phyloP scores from a whole-genome alignment of 2,888 invertebrate genomes.

The Pteria penguin region DNA sequence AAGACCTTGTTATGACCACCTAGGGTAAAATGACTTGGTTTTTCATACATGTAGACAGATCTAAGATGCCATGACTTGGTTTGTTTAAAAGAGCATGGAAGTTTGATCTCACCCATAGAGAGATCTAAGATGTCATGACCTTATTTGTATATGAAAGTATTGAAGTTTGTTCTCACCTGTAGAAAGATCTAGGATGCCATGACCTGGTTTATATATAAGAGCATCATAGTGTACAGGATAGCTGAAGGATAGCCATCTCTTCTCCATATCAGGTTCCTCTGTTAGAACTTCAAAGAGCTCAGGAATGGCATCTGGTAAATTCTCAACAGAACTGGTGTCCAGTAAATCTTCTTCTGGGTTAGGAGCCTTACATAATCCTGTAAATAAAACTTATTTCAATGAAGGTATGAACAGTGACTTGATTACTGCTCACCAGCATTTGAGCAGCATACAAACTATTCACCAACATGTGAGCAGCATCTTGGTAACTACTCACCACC shows the following conservation, averaged over 20 bases:
- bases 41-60: too few relatives aligned
- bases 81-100: not conserved
- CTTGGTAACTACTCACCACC: too few relatives aligned
- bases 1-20: too few relatives aligned
- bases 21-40: too few relatives aligned
- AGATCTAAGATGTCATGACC: not conserved
- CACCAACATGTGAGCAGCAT: too few relatives aligned
- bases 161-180: slow-evolving; percentile 26
- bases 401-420: too few relatives aligned
- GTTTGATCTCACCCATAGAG: not conserved
- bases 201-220: slow-evolving; percentile 76
- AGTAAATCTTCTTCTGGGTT: slow-evolving; percentile 88
- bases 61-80: too few relatives aligned
- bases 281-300: slow-evolving; percentile 91
- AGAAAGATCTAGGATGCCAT: slow-evolving; percentile 34
- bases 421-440: too few relatives aligned
- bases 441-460: too few relatives aligned
- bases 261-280: slow-evolving; percentile 87
- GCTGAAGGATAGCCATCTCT: slow-evolving; percentile 91
- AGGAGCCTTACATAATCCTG: slow-evolving; percentile 94
- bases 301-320: slow-evolving; percentile 89
- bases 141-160: not conserved
- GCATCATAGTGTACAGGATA: slow-evolving; percentile 85
- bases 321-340: slow-evolving; percentile 92
- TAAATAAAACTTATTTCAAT: too few relatives aligned